Evolutionary conservation across 2,113 vertebrate genomes (phyloP), one percentile per base, ranked within the genome.

Genomic region (Falcunculus frontatus): DNA sequence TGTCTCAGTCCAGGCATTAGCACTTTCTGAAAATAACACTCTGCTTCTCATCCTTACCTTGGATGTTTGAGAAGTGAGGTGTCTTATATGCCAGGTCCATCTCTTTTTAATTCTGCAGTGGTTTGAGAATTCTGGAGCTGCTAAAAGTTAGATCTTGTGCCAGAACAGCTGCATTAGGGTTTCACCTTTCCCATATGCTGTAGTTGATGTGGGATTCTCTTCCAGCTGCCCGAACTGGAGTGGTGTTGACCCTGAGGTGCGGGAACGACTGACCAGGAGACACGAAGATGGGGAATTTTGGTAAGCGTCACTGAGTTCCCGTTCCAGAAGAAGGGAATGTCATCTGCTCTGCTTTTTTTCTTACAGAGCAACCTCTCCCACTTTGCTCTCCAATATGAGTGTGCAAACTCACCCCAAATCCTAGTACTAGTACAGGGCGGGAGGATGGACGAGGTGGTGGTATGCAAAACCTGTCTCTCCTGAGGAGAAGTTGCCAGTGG

Each of bases 281-380:
- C 98, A 98, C 0, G 99, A 99, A 76, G 99, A 99, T 10, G 99
- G 99, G 52, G 99, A 99, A 57, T 99, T 99, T 93, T 99, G 99
- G 99, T 99, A 84, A 97, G 98, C 44, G 8, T 3, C 3, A 0
- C 19, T 7, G 63, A 6, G 16, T 20, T 70, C 44, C 47, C 32
- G 1, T 53, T 69, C 70, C 42, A 46, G 65, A 41, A 73, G 72
- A 64, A 52, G 55, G 33, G 37, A 47, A 13, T 37, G 33, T 33
- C 56, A 41, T 5, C 47, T 64, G 25, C 17, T 35, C 21, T 29
- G n/a, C 11, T 64, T 52, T 84, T 84, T 70, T 59, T 11, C 21
- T 39, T 49, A 27, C 29, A 10, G 16, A 75, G 16, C 60, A 35
- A 64, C 33, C 35, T 75, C 30, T 62, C 30, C 37, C 37, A 44